Conservation (phyloP, 2,797 vertebrate species). For the Aphelocoma californica region DNA sequence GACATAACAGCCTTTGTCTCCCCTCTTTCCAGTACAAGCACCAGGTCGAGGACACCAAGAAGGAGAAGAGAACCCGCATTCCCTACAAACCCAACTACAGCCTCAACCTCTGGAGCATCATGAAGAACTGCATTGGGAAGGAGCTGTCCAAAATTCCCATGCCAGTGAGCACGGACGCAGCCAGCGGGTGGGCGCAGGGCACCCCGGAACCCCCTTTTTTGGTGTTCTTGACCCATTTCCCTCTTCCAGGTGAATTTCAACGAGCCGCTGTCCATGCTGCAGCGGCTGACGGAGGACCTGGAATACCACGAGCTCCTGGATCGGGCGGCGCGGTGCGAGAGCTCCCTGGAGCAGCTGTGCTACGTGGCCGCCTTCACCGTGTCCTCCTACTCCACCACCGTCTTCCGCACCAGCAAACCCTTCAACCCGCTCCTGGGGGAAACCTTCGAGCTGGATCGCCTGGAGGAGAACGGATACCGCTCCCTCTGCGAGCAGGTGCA, state of each 20-base stretch:
- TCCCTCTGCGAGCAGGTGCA: conserved; percentile 92
- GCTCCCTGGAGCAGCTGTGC: conserved; percentile 91
- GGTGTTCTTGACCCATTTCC: background rate
- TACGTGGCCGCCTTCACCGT: conserved; percentile 94
- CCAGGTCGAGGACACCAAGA: conserved; percentile 79
- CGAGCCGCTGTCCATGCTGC: conserved; percentile 94
- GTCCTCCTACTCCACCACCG: conserved; percentile 95
- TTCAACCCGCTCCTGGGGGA: conserved; percentile 96
- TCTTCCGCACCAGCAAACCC: conserved; percentile 94
- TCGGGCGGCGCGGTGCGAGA: conserved; percentile 86
- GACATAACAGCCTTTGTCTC: background rate
- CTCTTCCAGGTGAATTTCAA: conserved; percentile 91
- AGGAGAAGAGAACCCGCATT: conserved; percentile 86
- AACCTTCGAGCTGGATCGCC: conserved; percentile 92
- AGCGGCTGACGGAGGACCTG: conserved; percentile 93
- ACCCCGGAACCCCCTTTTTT: fast-evolving
- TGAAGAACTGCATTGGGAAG: conserved; percentile 97
- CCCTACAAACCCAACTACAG: conserved; percentile 96
- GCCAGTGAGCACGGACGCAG: conserved; percentile 78
- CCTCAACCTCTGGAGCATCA: conserved; percentile 95
- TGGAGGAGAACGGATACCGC: conserved; percentile 88
- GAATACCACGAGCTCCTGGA: conserved; percentile 95
- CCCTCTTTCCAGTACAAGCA: conserved; percentile 68
- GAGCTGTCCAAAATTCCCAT: conserved; percentile 96
- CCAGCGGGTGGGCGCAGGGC: fast-evolving